Evolutionary conservation across 2,113 vertebrate genomes (phyloP), one percentile per base, ranked within the genome.

Genomic region (Takifugu bimaculatus): DNA sequence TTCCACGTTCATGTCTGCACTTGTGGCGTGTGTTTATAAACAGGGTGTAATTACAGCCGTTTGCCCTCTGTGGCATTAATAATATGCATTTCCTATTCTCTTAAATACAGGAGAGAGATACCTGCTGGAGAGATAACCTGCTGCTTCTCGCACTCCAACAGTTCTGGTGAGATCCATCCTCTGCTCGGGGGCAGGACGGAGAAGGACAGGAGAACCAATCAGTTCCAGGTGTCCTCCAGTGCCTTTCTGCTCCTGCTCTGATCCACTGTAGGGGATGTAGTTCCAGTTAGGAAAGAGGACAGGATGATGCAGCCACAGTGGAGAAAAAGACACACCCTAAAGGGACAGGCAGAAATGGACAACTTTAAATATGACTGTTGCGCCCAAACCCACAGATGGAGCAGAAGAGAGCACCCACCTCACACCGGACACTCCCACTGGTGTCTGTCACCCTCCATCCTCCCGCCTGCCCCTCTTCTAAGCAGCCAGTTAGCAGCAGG

Each of bases 261-360:
- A 20, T 20, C 82, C 68, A 87, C 71, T 26, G 2, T 88, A 88
- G 70, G 93, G 91, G 73, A 94, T 90, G 50, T 93, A 96, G 52
- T 91, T 91, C 94, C 94, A 96, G 58, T 89, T 84, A 11, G 90
- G 91, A 32, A 96, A 90, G 39, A 96, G 80, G 65, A 93, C 72
- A 0, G 91, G 77, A 0, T 57, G 69, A 7, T 83, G 50, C 25
- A 92, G 58, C 91, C 93, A 94, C 9, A 74, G 63, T 26, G 88
- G 86, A 48, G 90, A 89, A 5, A 90, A 87, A 63, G 79, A 83
- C 58, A 93, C 60, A 27, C 89, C 61, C 93, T 94, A 72, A 70
- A 70, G 56, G 54, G 47, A 61, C 0, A 70, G 1, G 1, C 6
- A 73, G 0, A 62, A 44, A 45, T 66, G 25, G 47, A 39, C 2